These are phyloP conservation scores for Meloidogyne exigua DNA, from an alignment of 1,140 invertebrate genomes.

Conservation along the genomic window DNA sequence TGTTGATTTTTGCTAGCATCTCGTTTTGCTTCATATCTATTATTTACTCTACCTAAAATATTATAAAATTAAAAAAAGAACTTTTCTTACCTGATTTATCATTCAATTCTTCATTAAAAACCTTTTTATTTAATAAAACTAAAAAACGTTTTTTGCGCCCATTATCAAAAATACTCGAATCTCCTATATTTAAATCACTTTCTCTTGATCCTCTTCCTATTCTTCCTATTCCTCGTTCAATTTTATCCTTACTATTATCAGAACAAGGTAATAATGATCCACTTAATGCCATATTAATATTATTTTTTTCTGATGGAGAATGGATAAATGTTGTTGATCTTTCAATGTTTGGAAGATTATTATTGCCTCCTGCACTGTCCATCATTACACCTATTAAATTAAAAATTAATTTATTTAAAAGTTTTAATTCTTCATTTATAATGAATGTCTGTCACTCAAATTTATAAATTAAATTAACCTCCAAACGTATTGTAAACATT, in stretches of 20 bases:
- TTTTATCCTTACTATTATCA: not conserved
- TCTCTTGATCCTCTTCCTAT: not conserved
- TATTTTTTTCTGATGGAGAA: not conserved
- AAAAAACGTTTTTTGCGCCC: not conserved
- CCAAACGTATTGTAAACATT: not conserved
- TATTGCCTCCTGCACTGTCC: not conserved
- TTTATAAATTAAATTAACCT: too few species aligned
- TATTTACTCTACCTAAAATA: conserved; percentile 3
- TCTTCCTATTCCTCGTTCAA: not conserved
- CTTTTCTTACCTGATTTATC: not conserved
- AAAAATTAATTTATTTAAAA: not conserved
- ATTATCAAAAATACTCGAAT: not conserved
- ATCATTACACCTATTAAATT: not conserved
- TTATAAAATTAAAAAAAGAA: conserved; percentile 1
- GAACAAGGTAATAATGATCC: not conserved
- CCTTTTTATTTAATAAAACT: not conserved
- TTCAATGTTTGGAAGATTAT: not conserved
- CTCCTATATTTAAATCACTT: not conserved
- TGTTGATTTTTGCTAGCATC: conserved; percentile 17
- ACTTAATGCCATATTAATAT: not conserved
- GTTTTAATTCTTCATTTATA: too few species aligned
- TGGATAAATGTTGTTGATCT: not conserved
- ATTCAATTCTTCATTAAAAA: not conserved
- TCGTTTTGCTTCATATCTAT: not conserved
- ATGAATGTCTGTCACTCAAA: too few species aligned